Evolutionary conservation across 2,888 invertebrate species (phyloP).

Genomic region (Ommatoiulus sabulosus): DNA sequence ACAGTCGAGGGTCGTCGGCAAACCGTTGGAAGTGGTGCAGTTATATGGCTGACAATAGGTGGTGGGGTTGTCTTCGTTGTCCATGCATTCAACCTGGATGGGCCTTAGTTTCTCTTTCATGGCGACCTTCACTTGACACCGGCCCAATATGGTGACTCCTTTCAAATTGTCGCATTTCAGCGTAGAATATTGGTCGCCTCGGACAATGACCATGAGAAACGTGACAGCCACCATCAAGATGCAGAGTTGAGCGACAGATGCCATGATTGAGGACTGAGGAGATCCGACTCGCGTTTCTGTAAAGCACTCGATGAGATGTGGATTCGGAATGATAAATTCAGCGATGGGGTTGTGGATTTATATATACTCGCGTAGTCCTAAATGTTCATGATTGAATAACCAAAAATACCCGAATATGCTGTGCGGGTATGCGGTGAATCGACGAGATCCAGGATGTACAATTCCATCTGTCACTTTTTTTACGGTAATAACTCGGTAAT

Average conservation of each 20-base stretch:
- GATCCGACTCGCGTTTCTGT: background rate
- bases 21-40: background rate
- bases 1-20: background rate
- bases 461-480: background rate
- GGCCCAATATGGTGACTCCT: background rate
- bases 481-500: background rate
- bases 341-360: background rate
- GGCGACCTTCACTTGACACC: background rate
- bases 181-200: background rate
- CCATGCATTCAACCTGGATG: background rate
- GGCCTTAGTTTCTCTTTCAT: background rate
- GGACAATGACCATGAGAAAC: background rate
- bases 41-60: background rate
- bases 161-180: slow-evolving; percentile 25
- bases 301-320: background rate
- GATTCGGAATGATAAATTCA: background rate
- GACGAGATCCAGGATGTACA: background rate
- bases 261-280: background rate
- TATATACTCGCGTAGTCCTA: background rate
- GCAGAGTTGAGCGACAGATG: background rate
- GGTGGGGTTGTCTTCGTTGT: background rate
- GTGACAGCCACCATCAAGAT: background rate
- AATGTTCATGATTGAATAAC: background rate
- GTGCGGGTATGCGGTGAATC: background rate
- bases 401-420: background rate